Conservation (phyloP, 2,888 invertebrate species). For the Cerastis rubricosa region DNA sequence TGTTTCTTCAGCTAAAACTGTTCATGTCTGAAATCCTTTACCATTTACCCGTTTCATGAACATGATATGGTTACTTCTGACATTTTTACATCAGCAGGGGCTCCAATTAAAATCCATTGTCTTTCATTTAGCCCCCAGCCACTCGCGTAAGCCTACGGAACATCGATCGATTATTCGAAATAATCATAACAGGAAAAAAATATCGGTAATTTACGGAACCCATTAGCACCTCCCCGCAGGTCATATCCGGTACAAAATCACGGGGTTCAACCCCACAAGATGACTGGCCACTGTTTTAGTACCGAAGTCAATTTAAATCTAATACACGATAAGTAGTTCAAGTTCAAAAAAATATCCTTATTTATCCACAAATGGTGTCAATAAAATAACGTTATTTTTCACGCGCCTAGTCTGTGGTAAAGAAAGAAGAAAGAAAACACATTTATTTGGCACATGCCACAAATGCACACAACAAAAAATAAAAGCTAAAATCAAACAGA, state of each 20-base stretch:
- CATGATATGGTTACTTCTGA: slow-evolving; percentile 2
- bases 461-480: no score
- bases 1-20: background rate
- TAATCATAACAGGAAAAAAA: slow-evolving; percentile 72
- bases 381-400: slow-evolving; percentile 4
- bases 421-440: no score
- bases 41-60: background rate
- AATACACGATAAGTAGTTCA: slow-evolving; percentile 72
- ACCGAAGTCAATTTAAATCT: slow-evolving; percentile 78
- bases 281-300: slow-evolving; percentile 77
- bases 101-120: slow-evolving; percentile 44
- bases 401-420: background rate
- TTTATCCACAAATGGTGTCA: background rate
- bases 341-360: slow-evolving; percentile 24
- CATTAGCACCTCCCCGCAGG: slow-evolving; percentile 84
- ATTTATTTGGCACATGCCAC: no score
- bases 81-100: slow-evolving; percentile 16
- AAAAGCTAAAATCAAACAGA: no score
- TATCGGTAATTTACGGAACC: slow-evolving; percentile 79
- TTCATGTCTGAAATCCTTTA: background rate
- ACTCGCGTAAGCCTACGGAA: slow-evolving; percentile 70
- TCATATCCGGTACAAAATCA: slow-evolving; percentile 86
- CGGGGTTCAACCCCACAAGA: slow-evolving; percentile 79
- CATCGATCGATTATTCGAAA: slow-evolving; percentile 71
- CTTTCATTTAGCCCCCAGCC: slow-evolving; percentile 64